A percentile compares a stretch with the other conserved stretches of the same genome.
Conservation (phyloP, 2,888 invertebrate species). For the Sialis lutaria region DNA sequence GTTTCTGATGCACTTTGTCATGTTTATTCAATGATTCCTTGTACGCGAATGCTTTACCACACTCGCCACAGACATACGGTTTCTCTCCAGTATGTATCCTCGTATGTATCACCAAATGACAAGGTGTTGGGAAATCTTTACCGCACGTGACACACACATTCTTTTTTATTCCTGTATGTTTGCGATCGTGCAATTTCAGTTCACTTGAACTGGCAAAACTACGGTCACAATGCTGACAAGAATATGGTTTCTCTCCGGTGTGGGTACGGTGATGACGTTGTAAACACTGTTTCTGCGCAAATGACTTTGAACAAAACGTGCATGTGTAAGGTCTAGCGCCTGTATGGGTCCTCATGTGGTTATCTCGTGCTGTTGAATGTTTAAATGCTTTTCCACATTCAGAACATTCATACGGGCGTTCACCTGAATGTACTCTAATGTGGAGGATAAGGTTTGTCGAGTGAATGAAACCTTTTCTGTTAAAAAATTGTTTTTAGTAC, state of each 20-base stretch:
- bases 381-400: conserved; percentile 18
- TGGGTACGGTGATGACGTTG: conserved; percentile 15
- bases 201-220: conserved; percentile 15
- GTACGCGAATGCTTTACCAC: conserved; percentile 13
- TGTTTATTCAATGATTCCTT: conserved; percentile 16
- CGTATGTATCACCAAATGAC: conserved; percentile 16
- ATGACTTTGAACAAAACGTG: conserved; percentile 11
- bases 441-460: conserved; percentile 18
- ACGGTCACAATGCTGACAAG: conserved; percentile 14
- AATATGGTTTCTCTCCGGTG: conserved; percentile 15
- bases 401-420: conserved; percentile 17
- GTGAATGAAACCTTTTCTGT: conserved; percentile 17
- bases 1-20: conserved; percentile 9
- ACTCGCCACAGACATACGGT: conserved; percentile 14
- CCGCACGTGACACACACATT: conserved; percentile 15
- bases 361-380: conserved; percentile 16
- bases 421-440: conserved; percentile 17
- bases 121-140: conserved; percentile 17
- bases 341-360: conserved; percentile 15
- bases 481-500: conserved; percentile 5
- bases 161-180: conserved; percentile 15
- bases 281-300: conserved; percentile 15
- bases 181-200: conserved; percentile 15
- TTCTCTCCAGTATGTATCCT: conserved; percentile 18
- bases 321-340: conserved; percentile 15